Conservation (phyloP, 1,140 invertebrate genomes). For the Pectinophora gossypiella region DNA sequence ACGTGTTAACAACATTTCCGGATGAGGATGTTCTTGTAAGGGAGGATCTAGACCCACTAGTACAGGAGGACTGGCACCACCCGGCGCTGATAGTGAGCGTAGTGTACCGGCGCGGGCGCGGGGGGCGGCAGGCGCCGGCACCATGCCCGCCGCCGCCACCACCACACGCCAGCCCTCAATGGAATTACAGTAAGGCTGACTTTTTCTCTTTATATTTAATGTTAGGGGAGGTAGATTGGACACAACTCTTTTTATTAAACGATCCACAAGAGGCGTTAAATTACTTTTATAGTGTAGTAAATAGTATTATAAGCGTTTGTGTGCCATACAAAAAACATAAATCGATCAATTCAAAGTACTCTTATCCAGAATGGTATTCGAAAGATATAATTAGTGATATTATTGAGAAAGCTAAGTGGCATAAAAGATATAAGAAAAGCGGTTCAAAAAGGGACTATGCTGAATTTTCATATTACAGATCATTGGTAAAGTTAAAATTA, state of each 20-base stretch:
- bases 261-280: not conserved
- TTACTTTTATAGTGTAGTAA: not conserved
- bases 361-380: no score
- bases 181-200: not conserved
- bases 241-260: not conserved
- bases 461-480: no score
- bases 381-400: no score
- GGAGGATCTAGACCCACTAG: not conserved
- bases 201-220: not conserved
- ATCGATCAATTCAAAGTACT: no score
- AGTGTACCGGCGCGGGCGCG: not conserved
- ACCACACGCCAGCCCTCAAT: no score
- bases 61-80: not conserved
- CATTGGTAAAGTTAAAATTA: no score
- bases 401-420: no score
- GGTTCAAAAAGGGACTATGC: no score
- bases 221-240: not conserved
- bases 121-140: no score
- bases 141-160: no score
- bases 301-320: not conserved
- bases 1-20: not conserved
- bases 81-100: not conserved
- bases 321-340: not conserved
- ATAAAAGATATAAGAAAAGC: no score
- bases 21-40: not conserved